Evolutionary conservation across 1,140 invertebrate species (phyloP).

Genomic region (Chironomus tepperi): DNA sequence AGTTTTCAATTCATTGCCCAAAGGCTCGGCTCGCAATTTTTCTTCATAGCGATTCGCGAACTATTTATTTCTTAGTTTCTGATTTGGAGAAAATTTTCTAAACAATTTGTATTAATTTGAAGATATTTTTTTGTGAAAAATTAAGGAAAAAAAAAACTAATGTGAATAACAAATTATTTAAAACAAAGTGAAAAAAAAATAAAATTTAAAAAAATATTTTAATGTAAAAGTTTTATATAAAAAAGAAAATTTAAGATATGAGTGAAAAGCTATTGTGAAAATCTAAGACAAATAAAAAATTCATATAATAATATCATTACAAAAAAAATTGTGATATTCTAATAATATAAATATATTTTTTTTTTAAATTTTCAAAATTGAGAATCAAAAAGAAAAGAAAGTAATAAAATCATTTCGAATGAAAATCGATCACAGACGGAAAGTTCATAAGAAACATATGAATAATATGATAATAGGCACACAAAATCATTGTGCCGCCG

Average conservation of each 20-base stretch:
- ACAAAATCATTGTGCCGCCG: constrained; percentile 33
- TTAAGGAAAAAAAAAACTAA: background rate
- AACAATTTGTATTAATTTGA: background rate
- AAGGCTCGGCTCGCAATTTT: constrained; percentile 18
- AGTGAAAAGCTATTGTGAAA: background rate
- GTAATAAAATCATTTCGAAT: constrained; percentile 20
- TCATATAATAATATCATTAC: background rate
- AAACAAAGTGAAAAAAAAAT: background rate
- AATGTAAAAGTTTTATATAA: background rate
- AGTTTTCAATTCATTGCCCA: constrained; percentile 24
- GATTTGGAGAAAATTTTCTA: background rate
- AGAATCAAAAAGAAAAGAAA: constrained; percentile 16
- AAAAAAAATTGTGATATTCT: background rate
- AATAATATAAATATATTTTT: too few relatives aligned
- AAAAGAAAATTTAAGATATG: background rate
- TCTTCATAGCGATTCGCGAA: background rate
- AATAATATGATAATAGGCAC: constrained; percentile 26
- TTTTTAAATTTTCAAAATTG: constrained; percentile 18
- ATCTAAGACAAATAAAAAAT: background rate
- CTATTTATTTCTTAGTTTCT: background rate
- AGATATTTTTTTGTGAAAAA: background rate
- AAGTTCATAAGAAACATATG: constrained; percentile 19
- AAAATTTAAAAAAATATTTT: background rate
- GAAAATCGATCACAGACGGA: constrained; percentile 21
- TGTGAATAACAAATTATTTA: background rate